Base-by-base conservation (phyloP, 92 coral and sea anemone species). In the Porites divaricata region DNA sequence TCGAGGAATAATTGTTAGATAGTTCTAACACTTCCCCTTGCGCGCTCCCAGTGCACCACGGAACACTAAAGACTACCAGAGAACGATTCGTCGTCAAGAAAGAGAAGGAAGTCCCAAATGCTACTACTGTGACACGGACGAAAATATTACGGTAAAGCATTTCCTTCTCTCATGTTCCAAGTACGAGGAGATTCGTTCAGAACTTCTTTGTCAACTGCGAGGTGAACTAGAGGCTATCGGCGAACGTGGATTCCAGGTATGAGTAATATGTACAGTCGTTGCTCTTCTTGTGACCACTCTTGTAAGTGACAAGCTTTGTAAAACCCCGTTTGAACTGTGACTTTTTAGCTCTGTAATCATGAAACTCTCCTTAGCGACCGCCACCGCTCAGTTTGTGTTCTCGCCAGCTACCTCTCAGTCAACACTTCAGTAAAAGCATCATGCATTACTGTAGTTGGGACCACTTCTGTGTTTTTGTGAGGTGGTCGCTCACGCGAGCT, bases 31-130 rank as follows among this genome's bases (percentile, higher is more conserved):
- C 21, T 4, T 12, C 65, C 22, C 22, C 7, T 9, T 72, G 9
- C 62, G 0, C 54, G 24, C 50, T 83, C 63, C 35, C 77, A 87
- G 91, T 41, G 16, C 81, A 11, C 61, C 72, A 6, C 75, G 56
- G 58, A 71, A 74, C 61, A 81, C 59, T 72, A 74, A 80, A 66
- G 68, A 73, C 20, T 61, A 64, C 41, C 79, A 85, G 63, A 73
- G 59, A 74, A 22, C 70, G 57, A 76, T 57, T 11, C 89, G 91
- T 5, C 86, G 91, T 0, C 88, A 87, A 17, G 95, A 94, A 25
- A 86, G 98, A 79, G 98, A 92, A 66, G 95, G 95, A 6, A 87
- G 95, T 1, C 95, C 98, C 0, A 92, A 93, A 67, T 94, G 98
- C 76, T 92, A 94, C 86, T 84, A 94, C 85, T 94, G 98, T 80